Base-by-base conservation (phyloP, 2,888 invertebrate genomes). In the Andrena bucephala region DNA sequence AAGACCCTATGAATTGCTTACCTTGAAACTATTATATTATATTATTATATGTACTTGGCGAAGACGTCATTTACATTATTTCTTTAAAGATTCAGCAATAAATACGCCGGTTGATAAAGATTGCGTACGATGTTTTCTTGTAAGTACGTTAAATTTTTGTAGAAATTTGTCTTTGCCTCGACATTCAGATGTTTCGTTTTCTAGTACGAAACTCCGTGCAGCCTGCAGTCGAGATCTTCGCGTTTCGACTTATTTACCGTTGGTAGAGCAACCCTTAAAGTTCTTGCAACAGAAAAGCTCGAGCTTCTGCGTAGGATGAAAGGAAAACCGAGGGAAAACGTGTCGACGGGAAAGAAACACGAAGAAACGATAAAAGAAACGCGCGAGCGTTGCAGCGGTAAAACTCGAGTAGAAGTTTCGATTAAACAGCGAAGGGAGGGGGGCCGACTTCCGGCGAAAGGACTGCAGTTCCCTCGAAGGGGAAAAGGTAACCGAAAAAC, bases 361-460 rank as follows among this genome's bases (percentile, higher is more conserved):
- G 57, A 29, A 62, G 57, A 20, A 52, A 50, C 48, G 42, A 68
- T 42, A 54, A 68, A 60, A 68, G 62, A 76, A 76, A 68, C 27
- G 36, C 8, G 36, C 8, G 7, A 54, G 42, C n/a, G 8, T 54
- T 24, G 50, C 29, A 29, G 31, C 29, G 60, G 62, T 62, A 62
- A 77, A 67, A 68, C 48, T 76, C 52, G 78, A 62, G n/a, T 27
- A 60, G 36, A 75, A 62, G 29, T 78, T 65, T 77, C 69, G 79
- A 79, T 79, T 65, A 60, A 78, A 57, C 66, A 54, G 13, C 48
- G 16, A 20, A 10, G 3, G 7, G n/a, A 10, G n/a, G 54, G 20
- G 20, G 20, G 20, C 20, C 7, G 20, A 52, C 31, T 52, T 24
- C 24, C 50, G 16, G 4, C 16, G 54, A n/a, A 31, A 65, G 65